Evolutionary conservation across 1,140 invertebrate species (phyloP).

Genomic region (Polyergus mexicanus): DNA sequence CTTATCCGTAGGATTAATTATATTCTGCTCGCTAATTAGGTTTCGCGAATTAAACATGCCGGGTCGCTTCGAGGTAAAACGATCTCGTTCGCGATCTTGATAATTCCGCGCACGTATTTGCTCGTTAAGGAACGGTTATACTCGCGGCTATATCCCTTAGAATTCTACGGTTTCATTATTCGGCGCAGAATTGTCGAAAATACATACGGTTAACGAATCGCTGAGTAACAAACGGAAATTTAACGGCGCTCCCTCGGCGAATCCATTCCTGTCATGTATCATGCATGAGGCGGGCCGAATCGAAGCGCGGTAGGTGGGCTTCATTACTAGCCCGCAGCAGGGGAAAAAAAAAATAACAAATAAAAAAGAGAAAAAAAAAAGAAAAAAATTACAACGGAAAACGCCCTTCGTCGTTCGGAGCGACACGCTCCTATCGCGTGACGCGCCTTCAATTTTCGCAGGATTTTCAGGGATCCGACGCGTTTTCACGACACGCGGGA

Average conservation of each 20-base stretch:
- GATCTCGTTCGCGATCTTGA: background rate
- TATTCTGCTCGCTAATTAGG: background rate
- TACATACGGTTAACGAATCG: slow-evolving; percentile 26
- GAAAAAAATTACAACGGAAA: background rate
- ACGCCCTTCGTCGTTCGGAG: background rate
- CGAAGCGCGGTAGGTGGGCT: background rate
- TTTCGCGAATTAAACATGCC: slow-evolving; percentile 18
- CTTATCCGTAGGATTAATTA: background rate
- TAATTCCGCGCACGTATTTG: background rate
- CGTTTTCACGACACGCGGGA: background rate
- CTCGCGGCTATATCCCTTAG: background rate
- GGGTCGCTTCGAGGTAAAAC: background rate
- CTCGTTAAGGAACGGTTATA: background rate
- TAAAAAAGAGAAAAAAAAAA: background rate
- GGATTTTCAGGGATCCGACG: background rate
- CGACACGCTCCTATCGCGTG: background rate
- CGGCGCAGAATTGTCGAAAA: slow-evolving; percentile 29
- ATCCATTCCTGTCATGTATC: slow-evolving; percentile 40
- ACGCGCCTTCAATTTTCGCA: background rate
- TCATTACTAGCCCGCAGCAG: slow-evolving; percentile 2
- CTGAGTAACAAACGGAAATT: slow-evolving; percentile 38
- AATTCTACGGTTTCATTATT: slow-evolving; percentile 1
- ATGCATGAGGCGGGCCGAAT: slow-evolving; percentile 24
- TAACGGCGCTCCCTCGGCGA: background rate
- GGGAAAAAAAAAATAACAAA: background rate